Percentiles rank a stretch among this genome's conserved stretches.
These are phyloP conservation scores for Eristalis tenax DNA, from an alignment of 2,888 invertebrate species.

Conservation along the genomic window DNA sequence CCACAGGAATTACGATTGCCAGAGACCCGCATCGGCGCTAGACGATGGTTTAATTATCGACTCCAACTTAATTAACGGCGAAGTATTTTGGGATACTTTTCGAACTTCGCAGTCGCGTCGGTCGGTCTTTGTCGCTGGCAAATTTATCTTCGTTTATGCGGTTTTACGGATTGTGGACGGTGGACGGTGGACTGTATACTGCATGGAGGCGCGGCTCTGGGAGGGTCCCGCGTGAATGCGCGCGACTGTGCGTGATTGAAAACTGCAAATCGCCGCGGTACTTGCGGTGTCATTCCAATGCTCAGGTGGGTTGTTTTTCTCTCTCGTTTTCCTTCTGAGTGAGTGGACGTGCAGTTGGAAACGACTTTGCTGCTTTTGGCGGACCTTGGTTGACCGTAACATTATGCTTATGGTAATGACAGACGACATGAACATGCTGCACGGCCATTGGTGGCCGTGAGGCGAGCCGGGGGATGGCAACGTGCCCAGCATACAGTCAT, in stretches of 20 bases:
- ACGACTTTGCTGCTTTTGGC: conserved; percentile 36
- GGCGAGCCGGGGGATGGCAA: background rate
- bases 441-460: background rate
- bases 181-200: background rate
- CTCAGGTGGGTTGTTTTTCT: conserved; percentile 40
- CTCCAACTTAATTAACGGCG: conserved; percentile 64
- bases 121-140: background rate
- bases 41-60: conserved; percentile 62
- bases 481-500: conserved; percentile 20
- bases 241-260: conserved; percentile 37
- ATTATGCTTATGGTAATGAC: conserved; percentile 72
- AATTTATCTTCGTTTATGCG: background rate
- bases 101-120: background rate
- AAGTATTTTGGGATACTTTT: conserved; percentile 12
- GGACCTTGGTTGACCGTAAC: conserved; percentile 69
- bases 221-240: background rate
- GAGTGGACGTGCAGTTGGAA: conserved; percentile 35
- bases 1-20: conserved; percentile 68
- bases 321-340: conserved; percentile 30
- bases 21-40: conserved; percentile 62
- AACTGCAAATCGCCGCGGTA: conserved; percentile 17
- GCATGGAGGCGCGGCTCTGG: background rate
- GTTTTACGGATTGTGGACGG: background rate
- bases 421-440: conserved; percentile 63
- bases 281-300: conserved; percentile 37